These are phyloP conservation scores for Lydus trimaculatus DNA, from an alignment of 2,888 invertebrate genomes.

Conservation along the genomic window DNA sequence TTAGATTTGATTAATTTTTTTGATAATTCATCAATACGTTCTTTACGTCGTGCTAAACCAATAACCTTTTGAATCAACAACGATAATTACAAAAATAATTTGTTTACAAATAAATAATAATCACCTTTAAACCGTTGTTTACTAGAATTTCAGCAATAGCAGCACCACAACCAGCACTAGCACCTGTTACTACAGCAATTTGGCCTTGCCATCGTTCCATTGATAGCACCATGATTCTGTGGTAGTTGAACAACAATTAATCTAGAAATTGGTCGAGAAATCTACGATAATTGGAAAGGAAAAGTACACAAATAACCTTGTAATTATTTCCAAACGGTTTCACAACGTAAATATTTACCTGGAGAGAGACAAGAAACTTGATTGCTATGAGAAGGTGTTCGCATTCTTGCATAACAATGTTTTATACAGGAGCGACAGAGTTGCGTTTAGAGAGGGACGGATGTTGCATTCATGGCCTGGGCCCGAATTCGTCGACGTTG, in stretches of 20 bases:
- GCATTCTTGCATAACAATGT: too few species aligned
- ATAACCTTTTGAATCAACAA: slow-evolving; percentile 37
- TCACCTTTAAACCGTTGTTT: slow-evolving; percentile 62
- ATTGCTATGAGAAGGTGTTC: too few species aligned
- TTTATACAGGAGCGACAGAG: too few species aligned
- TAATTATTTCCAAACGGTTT: too few species aligned
- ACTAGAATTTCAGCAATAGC: slow-evolving; percentile 60
- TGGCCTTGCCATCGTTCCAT: slow-evolving; percentile 69
- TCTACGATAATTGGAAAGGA: too few species aligned
- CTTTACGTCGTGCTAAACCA: slow-evolving; percentile 43
- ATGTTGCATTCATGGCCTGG: too few species aligned
- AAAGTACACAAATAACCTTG: too few species aligned
- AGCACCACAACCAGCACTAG: slow-evolving; percentile 68
- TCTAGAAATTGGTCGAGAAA: too few species aligned
- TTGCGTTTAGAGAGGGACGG: too few species aligned
- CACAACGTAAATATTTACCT: too few species aligned
- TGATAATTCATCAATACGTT: slow-evolving; percentile 38
- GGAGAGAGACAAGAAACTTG: too few species aligned
- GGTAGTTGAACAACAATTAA: neutral
- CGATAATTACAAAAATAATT: neutral
- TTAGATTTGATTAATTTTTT: slow-evolving; percentile 22
- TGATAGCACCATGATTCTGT: slow-evolving; percentile 1
- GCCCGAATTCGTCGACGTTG: too few species aligned
- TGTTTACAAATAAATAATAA: neutral
- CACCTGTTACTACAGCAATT: slow-evolving; percentile 70